Conservation (phyloP, 2,113 vertebrate species). For the Ochotona princeps region DNA sequence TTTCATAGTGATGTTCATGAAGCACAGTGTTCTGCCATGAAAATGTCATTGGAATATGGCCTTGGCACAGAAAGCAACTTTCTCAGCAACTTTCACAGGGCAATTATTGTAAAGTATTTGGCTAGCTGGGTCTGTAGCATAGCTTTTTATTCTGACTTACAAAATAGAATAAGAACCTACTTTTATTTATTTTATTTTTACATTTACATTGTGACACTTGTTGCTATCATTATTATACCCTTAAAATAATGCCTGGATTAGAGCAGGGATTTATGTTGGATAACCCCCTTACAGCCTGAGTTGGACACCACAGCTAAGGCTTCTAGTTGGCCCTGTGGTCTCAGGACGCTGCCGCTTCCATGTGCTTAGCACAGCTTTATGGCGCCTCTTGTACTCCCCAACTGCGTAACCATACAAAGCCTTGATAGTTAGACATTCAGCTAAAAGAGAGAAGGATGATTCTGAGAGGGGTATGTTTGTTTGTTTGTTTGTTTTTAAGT, state of each 20-base stretch:
- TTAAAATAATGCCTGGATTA: neutral
- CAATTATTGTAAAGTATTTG: neutral
- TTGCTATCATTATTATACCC: neutral
- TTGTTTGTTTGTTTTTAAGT: no score
- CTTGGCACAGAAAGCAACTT: neutral
- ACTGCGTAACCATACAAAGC: neutral
- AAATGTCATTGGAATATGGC: neutral
- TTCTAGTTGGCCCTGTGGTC: neutral
- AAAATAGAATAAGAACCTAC: neutral
- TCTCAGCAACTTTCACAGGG: neutral
- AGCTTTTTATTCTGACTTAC: neutral
- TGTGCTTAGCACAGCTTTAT: neutral
- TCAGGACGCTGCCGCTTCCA: neutral
- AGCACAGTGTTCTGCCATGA: neutral
- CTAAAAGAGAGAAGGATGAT: neutral
- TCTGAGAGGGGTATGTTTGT: no score
- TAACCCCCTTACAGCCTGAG: neutral
- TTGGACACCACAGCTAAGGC: no score
- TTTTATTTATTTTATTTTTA: neutral
- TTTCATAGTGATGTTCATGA: neutral
- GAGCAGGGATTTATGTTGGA: neutral
- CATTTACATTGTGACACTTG: neutral
- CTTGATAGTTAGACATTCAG: constrained; percentile 7
- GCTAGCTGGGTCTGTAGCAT: neutral
- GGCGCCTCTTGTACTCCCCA: neutral